Evolutionary conservation across 1,140 invertebrate genomes (phyloP).

Genomic region (Drosophila sucinea): DNA sequence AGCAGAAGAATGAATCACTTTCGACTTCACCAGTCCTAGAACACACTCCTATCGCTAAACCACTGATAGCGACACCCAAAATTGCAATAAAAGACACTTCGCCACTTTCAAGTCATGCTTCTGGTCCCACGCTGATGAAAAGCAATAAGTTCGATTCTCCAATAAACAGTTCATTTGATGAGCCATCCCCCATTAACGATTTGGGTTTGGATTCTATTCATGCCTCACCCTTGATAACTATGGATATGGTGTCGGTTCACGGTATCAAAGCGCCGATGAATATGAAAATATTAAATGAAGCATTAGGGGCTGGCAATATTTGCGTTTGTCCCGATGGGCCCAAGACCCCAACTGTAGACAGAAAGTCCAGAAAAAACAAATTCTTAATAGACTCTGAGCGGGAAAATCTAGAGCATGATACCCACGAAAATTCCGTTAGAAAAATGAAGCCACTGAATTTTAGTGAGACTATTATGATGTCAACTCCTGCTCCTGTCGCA

Average conservation of each 20-base stretch:
- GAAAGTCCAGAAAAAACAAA: slow-evolving; percentile 10
- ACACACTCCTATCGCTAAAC: not conserved
- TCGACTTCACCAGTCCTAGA: not conserved
- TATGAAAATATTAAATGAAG: slow-evolving; percentile 59
- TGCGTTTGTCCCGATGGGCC: slow-evolving; percentile 58
- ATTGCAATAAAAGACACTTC: not conserved
- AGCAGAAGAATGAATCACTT: not conserved
- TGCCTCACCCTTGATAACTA: slow-evolving; percentile 45
- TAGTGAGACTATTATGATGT: slow-evolving; percentile 52
- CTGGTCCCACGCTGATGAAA: not conserved
- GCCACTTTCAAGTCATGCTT: not conserved
- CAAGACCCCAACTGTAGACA: slow-evolving; percentile 57
- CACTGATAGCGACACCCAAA: not conserved
- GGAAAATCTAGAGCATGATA: not conserved
- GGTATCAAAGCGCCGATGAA: slow-evolving; percentile 53
- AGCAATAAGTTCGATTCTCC: not conserved
- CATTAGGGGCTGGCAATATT: slow-evolving; percentile 55
- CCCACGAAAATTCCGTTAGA: not conserved
- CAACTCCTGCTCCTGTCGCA: slow-evolving; percentile 34
- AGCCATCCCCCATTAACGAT: not conserved
- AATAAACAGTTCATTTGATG: slow-evolving; percentile 4
- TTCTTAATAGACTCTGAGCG: slow-evolving; percentile 30
- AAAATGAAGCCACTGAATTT: slow-evolving; percentile 55
- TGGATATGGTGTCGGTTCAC: slow-evolving; percentile 51
- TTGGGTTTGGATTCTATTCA: not conserved